phyloP scores from a whole-genome alignment of 1,140 invertebrate genomes.

The Eumeta japonica region DNA sequence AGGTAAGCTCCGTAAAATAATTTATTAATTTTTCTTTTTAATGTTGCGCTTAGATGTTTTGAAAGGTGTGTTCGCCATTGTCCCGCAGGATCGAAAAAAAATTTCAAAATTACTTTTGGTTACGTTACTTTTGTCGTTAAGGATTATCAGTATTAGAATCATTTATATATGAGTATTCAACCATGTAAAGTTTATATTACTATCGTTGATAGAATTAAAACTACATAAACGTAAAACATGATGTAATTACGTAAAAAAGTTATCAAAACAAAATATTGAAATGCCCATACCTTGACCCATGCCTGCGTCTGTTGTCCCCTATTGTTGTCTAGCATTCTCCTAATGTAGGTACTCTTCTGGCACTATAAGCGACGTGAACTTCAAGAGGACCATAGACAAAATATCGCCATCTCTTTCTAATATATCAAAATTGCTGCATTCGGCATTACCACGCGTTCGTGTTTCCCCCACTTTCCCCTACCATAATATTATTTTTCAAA shows the following conservation, averaged over 20 bases:
- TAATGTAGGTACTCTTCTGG: too few relatives aligned
- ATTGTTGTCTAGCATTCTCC: too few relatives aligned
- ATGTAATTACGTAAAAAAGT: slow-evolving; percentile 13
- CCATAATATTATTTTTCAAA: too few relatives aligned
- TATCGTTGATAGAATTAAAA: slow-evolving; percentile 13
- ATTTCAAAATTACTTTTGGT: slow-evolving; percentile 4
- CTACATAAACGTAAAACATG: slow-evolving; percentile 11
- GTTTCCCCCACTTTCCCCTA: slow-evolving; percentile 9
- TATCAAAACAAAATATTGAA: slow-evolving; percentile 14
- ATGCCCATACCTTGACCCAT: slow-evolving; percentile 13
- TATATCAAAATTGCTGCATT: slow-evolving; percentile 13
- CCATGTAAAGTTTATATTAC: slow-evolving; percentile 11
- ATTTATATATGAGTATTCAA: slow-evolving; percentile 12
- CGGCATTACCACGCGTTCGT: slow-evolving; percentile 17
- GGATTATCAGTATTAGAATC: slow-evolving; percentile 11
- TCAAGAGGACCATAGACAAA: slow-evolving; percentile 7
- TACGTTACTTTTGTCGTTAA: slow-evolving; percentile 7
- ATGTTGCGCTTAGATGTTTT: too few relatives aligned
- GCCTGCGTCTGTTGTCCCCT: slow-evolving; percentile 9
- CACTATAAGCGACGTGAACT: slow-evolving; percentile 8
- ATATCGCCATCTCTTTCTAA: slow-evolving; percentile 13
- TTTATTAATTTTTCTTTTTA: too few relatives aligned
- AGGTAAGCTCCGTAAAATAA: too few relatives aligned
- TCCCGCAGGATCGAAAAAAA: slow-evolving; percentile 11
- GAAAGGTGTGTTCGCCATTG: too few relatives aligned